Base-by-base conservation (phyloP, 2,888 invertebrate species). In the Nymphalis c-album region DNA sequence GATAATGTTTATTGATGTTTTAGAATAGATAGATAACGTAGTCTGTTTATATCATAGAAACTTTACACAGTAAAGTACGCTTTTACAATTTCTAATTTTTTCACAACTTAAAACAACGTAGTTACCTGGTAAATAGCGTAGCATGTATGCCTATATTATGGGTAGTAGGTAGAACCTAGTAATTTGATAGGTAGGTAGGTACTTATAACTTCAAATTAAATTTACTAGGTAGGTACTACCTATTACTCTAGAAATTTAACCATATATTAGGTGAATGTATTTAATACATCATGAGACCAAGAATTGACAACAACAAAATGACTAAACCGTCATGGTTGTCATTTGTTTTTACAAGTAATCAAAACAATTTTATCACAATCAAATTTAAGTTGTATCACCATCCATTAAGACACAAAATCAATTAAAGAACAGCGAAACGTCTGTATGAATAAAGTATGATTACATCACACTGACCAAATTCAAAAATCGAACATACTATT, bases 401-500 rank as follows among this genome's bases (percentile, higher is more conserved):
- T 0, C 7, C 1, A 0, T 47, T 48, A 66, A 20, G 40, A 47
- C 61, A n/a, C 40, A 57, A 35, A 48, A 40, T 66, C 18, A 17
- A 26, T 47, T 22, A 57, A 46, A 8, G 16, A n/a, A n/a, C 13
- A 1, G 7, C 47, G 20, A 47, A 66, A 10, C 50, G 47, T 55
- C 53, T 35, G 58, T 59, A 50, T 50, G 35, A 65, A 60, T 65
- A 59, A 60, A 65, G 50, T 59, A 22, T 35, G 18, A 31, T 65
- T 65, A 65, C 65, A 61, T 57, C 57, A 66, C 50, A 48, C 53
- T 53, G 65, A 69, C 62, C 57, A 63, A 60, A 61, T 57, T 66
- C 35, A 45, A 61, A 67, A 67, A 62, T 67, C 48, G 63, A 69
- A 69, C 63, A 63, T 60, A 58, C 48, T 67, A 64, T 67, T 69